phyloP scores from a whole-genome alignment of 2,113 vertebrate species.

The Eptesicus fuscus region DNA sequence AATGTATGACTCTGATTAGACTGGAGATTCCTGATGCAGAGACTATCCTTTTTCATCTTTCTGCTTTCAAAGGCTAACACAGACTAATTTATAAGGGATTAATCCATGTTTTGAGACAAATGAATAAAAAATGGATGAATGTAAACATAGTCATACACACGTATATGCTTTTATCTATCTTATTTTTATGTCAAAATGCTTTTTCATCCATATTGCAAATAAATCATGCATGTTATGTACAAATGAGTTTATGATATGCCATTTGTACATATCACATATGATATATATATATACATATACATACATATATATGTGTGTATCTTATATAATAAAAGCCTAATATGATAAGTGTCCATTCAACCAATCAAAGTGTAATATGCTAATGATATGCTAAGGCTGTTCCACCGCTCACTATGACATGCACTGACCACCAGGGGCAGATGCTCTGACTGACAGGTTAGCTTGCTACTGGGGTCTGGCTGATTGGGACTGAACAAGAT shows the following conservation, averaged over 20 bases:
- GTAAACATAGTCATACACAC: neutral
- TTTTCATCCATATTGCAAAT: neutral
- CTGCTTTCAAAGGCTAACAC: neutral
- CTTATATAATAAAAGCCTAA: too few species aligned
- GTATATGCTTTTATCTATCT: neutral
- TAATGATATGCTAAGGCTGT: too few species aligned
- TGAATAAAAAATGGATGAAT: neutral
- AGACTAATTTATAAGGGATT: neutral
- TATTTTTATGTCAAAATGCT: neutral
- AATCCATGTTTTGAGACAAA: neutral
- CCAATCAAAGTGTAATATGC: too few species aligned
- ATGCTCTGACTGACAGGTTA: too few species aligned
- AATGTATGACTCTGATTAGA: neutral
- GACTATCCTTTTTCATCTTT: neutral
- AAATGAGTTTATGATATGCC: neutral
- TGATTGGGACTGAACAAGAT: too few species aligned
- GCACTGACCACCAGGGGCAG: too few species aligned
- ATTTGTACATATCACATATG: neutral
- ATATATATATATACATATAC: neutral
- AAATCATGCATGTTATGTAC: neutral
- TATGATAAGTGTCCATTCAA: too few species aligned
- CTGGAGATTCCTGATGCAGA: neutral
- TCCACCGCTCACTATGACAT: too few species aligned
- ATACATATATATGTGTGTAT: neutral
- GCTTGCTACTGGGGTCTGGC: too few species aligned